These are phyloP conservation scores for Melangyna quadrimaculata DNA, from an alignment of 2,888 invertebrate species.

Conservation along the genomic window DNA sequence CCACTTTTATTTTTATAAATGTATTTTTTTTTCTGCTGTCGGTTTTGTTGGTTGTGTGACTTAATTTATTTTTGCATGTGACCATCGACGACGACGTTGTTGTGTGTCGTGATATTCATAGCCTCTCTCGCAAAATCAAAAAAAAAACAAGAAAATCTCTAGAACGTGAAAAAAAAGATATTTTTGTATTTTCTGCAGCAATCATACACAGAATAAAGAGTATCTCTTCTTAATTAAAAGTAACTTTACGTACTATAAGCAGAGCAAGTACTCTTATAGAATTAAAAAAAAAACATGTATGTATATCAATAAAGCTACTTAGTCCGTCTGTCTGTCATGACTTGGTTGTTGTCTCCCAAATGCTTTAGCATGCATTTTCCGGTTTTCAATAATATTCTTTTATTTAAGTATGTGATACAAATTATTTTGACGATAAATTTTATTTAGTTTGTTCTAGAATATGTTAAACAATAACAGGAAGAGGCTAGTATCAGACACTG, in stretches of 20 bases:
- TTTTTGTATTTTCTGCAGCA: conserved; percentile 33
- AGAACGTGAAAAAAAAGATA: conserved; percentile 42
- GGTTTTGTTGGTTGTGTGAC: conserved; percentile 43
- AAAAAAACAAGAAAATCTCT: conserved; percentile 2
- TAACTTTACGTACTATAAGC: conserved; percentile 35
- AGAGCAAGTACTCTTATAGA: conserved; percentile 37
- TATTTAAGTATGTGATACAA: background rate
- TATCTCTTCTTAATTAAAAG: conserved; percentile 62
- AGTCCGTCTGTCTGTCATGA: conserved; percentile 5
- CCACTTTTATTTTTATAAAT: conserved; percentile 54
- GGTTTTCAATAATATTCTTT: conserved; percentile 26
- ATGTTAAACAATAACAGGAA: conserved; percentile 65
- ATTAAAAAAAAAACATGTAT: conserved; percentile 1
- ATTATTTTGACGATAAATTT: background rate
- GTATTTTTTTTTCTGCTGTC: conserved; percentile 24
- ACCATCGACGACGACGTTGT: conserved; percentile 60
- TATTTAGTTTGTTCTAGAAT: conserved; percentile 59
- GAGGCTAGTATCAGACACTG: conserved; percentile 20
- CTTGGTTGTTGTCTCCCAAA: conserved; percentile 46
- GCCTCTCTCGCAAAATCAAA: background rate
- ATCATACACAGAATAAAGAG: conserved; percentile 8
- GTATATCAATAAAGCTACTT: conserved; percentile 17
- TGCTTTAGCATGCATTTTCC: conserved; percentile 50
- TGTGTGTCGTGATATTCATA: conserved; percentile 30
- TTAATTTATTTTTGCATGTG: conserved; percentile 71